Percentiles rank a stretch among this genome's conserved stretches.
phyloP scores from a whole-genome alignment of 1,140 invertebrate species.

The Caenorhabditis elegans region WBcel235 BX284604.4:11993001-11993500 shows the following conservation, averaged over 20 bases:
- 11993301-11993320: conserved; percentile 18
- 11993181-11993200: too few relatives aligned
- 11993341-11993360: conserved; percentile 1
- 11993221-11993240: not conserved
- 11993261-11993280: conserved; percentile 34
- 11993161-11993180: conserved; percentile 22
- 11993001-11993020: conserved; percentile 61
- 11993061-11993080: conserved; percentile 33
- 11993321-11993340: not conserved
- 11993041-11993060: conserved; percentile 33
- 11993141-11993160: not conserved
- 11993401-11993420: not conserved
- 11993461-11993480: conserved; percentile 75
- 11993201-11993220: too few relatives aligned
- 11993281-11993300: not conserved
- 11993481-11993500: conserved; percentile 97
- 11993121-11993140: not conserved
- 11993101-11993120: not conserved
- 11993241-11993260: not conserved
- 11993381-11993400: not conserved
- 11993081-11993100: conserved; percentile 40
- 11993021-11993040: conserved; percentile 55
- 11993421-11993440: not conserved
- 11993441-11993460: not conserved
- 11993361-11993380: conserved; percentile 25